A percentile compares a stretch with the other conserved stretches of the same genome.
These are phyloP conservation scores for Antitype chi DNA, from an alignment of 2,888 invertebrate species.

Conservation along the genomic window DNA sequence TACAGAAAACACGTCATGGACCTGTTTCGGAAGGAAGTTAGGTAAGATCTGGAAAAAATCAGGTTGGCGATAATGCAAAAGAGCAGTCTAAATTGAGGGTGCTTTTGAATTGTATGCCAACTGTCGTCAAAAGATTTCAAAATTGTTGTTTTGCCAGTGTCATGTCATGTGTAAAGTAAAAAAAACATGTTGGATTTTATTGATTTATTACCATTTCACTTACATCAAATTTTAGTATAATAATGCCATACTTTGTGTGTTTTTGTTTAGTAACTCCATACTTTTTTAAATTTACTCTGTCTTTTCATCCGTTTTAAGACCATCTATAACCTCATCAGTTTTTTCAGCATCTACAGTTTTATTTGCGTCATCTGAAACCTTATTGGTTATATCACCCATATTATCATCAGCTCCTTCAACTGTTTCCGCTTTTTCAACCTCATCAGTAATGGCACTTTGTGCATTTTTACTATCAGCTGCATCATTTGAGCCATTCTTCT, in stretches of 20 bases:
- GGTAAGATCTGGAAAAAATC: slow-evolving; percentile 12
- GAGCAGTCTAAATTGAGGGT: background rate
- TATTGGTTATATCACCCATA: background rate
- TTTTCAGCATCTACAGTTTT: slow-evolving; percentile 13
- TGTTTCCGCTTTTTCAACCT: slow-evolving; percentile 4
- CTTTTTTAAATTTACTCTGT: slow-evolving; percentile 31
- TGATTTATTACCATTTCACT: slow-evolving; percentile 28
- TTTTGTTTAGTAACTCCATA: background rate
- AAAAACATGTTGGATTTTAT: slow-evolving; percentile 5
- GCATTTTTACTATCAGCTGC: slow-evolving; percentile 33
- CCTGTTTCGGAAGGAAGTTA: slow-evolving; percentile 9
- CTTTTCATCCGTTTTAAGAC: slow-evolving; percentile 8
- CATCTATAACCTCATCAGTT: slow-evolving; percentile 13
- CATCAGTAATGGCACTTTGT: slow-evolving; percentile 27
- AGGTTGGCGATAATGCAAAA: background rate
- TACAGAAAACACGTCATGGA: slow-evolving; percentile 5
- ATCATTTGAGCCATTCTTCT: slow-evolving; percentile 37
- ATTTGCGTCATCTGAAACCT: background rate
- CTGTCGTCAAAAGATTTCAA: background rate
- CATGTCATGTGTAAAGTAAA: background rate
- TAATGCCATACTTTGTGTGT: no score
- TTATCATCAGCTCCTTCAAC: slow-evolving; percentile 15
- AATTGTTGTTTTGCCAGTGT: background rate
- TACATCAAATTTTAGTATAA: slow-evolving; percentile 7
- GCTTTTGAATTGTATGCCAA: slow-evolving; percentile 1